phyloP scores from a whole-genome alignment of 1,140 invertebrate species.

The Drosophila mauritiana region DNA sequence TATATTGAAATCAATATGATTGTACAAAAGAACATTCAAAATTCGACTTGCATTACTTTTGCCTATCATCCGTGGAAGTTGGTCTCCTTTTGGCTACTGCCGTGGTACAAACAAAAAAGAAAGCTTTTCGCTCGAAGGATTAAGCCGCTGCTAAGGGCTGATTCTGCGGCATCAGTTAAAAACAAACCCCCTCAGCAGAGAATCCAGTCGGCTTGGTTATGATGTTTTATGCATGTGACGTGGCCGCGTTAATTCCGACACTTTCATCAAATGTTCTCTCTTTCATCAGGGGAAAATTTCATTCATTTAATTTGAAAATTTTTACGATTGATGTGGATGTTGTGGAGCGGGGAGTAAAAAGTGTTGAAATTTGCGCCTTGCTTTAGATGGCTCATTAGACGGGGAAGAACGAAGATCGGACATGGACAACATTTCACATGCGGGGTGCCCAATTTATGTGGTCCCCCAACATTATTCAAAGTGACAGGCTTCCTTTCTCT shows the following conservation, averaged over 20 bases:
- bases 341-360: conserved; percentile 26
- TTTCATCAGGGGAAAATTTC: conserved; percentile 27
- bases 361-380: conserved; percentile 50
- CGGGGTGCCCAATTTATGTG: conserved; percentile 67
- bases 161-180: background rate
- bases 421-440: conserved; percentile 55
- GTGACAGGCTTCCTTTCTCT: conserved; percentile 46
- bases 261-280: conserved; percentile 63
- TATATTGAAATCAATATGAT: too few species aligned
- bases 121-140: conserved; percentile 42
- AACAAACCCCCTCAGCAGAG: background rate
- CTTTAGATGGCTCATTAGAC: conserved; percentile 56
- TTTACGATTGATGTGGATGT: background rate
- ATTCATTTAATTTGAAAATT: conserved; percentile 30
- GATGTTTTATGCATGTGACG: conserved; percentile 56
- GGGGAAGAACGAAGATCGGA: conserved; percentile 27
- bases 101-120: conserved; percentile 15
- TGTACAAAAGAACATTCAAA: conserved; percentile 1
- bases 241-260: conserved; percentile 50
- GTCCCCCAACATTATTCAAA: conserved; percentile 68
- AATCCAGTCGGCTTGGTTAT: conserved; percentile 10
- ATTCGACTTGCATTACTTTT: conserved; percentile 1
- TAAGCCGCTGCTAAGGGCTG: conserved; percentile 36
- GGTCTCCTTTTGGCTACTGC: conserved; percentile 3
- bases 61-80: conserved; percentile 13